Percentiles rank a stretch among this genome's conserved stretches.
Evolutionary conservation across 2,113 vertebrate species (phyloP).

Genomic region (Phycodurus eques): DNA sequence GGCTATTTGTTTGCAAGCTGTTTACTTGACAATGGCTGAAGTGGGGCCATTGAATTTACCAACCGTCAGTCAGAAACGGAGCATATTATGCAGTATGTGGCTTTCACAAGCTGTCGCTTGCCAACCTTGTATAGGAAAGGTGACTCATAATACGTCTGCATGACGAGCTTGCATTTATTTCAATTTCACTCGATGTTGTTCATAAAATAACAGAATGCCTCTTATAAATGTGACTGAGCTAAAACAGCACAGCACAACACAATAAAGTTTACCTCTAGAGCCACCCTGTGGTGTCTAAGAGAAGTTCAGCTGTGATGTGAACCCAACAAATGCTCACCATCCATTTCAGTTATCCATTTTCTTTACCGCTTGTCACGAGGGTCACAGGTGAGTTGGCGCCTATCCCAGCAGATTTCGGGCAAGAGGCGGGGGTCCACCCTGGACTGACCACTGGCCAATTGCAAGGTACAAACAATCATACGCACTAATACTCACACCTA

Average conservation of each 20-base stretch:
- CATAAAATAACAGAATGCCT: conserved; percentile 22
- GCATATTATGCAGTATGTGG: not conserved
- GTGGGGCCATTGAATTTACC: too few relatives aligned
- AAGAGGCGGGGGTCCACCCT: not conserved
- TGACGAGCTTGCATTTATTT: conserved; percentile 25
- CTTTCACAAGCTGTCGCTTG: not conserved
- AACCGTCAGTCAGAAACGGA: not conserved
- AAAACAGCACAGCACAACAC: not conserved
- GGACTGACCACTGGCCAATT: not conserved
- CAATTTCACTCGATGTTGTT: conserved; percentile 16
- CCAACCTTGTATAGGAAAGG: not conserved
- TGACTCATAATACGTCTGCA: conserved; percentile 20
- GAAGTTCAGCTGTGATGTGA: not conserved
- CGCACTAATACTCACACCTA: not conserved
- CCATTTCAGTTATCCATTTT: not conserved
- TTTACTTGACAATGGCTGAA: not conserved
- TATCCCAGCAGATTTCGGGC: not conserved
- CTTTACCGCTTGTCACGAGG: not conserved
- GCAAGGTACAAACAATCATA: not conserved
- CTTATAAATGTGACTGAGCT: conserved; percentile 7
- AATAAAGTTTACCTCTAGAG: conserved; percentile 67
- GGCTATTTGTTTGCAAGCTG: too few relatives aligned
- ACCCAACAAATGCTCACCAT: conserved; percentile 1
- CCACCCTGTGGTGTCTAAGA: conserved; percentile 73
- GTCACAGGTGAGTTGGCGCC: not conserved